A percentile compares a stretch with the other conserved stretches of the same genome.
Evolutionary conservation across 2,113 vertebrate species (phyloP).

Genomic region (Balaenoptera acutorostrata): DNA sequence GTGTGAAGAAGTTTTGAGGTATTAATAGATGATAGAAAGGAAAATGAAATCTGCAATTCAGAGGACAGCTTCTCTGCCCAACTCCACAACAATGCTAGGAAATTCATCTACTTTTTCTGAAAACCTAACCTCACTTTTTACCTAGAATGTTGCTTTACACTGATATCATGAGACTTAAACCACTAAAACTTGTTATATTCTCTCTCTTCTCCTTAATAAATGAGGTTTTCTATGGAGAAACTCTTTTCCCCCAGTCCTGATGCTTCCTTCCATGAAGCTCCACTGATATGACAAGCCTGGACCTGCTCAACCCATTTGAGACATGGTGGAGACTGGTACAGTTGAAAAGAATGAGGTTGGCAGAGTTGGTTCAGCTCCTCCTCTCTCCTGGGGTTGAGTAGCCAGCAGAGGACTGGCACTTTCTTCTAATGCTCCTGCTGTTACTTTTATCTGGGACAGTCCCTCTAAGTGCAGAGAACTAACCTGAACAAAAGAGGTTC

Average conservation of each 20-base stretch:
- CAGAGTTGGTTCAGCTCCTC: too few species aligned
- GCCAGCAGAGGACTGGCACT: not conserved
- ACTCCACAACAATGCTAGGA: not conserved
- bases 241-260: not conserved
- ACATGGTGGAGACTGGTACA: not conserved
- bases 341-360: not conserved
- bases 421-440: not conserved
- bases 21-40: not conserved
- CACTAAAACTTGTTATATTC: not conserved
- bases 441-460: not conserved
- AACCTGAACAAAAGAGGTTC: not conserved
- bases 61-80: not conserved
- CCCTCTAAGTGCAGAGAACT: not conserved
- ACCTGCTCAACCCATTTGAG: not conserved
- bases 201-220: not conserved
- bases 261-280: not conserved
- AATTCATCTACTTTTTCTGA: not conserved
- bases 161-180: not conserved
- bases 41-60: not conserved
- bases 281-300: not conserved
- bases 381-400: not conserved
- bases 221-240: not conserved
- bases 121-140: not conserved
- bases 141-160: not conserved
- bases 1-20: not conserved